Conservation (phyloP, 2,888 invertebrate genomes). For the Oligia fasciuncula region DNA sequence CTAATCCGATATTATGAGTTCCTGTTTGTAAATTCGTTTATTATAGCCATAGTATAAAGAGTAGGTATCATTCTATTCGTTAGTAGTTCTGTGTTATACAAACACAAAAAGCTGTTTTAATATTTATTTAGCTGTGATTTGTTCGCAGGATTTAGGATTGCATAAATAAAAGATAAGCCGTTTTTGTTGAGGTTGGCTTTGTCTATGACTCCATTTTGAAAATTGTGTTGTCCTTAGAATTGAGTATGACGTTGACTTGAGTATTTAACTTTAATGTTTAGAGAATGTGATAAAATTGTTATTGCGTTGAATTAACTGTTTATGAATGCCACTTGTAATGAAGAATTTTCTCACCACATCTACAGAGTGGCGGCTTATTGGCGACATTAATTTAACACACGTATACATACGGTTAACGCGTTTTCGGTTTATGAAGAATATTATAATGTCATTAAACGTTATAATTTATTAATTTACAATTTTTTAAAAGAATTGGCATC, state of each 20-base stretch:
- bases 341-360: neutral
- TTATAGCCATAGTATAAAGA: no score
- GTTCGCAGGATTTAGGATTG: slow-evolving; percentile 7
- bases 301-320: neutral
- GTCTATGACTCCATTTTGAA: neutral
- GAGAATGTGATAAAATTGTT: neutral
- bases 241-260: neutral
- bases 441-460: no score
- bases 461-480: no score
- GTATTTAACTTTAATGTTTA: neutral
- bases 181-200: slow-evolving; percentile 3
- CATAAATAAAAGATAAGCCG: slow-evolving; percentile 15
- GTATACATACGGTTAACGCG: no score
- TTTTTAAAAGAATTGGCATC: no score
- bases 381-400: no score
- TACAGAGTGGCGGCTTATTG: no score
- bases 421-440: no score
- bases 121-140: slow-evolving; percentile 13
- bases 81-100: neutral
- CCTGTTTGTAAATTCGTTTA: neutral
- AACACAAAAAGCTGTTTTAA: neutral
- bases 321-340: neutral
- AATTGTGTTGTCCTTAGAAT: neutral
- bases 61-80: slow-evolving; percentile 1
- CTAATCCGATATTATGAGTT: neutral